Conservation (phyloP, 2,888 invertebrate genomes). For the Polietes domitor region DNA sequence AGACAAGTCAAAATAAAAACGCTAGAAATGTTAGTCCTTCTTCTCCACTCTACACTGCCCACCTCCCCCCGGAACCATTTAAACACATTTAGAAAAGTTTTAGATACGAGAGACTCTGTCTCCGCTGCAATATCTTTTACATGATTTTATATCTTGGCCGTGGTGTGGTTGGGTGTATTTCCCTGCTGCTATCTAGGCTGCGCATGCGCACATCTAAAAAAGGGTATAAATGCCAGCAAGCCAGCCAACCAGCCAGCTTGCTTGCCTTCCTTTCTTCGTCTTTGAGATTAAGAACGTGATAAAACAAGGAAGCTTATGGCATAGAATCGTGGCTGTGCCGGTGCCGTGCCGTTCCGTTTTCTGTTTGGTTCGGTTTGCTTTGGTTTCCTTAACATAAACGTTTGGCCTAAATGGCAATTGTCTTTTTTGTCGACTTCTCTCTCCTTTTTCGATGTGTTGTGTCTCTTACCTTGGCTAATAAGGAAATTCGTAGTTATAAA, state of each 20-base stretch:
- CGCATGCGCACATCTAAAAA: constrained; percentile 52
- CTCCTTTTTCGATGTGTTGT: neutral
- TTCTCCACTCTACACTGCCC: neutral
- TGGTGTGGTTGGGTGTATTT: neutral
- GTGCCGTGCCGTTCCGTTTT: neutral
- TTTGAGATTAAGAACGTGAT: constrained; percentile 60
- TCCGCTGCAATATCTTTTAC: constrained; percentile 44
- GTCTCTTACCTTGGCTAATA: constrained; percentile 45
- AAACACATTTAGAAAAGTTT: neutral
- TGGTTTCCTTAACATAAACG: constrained; percentile 34
- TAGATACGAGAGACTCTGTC: neutral
- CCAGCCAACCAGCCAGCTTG: too few species aligned
- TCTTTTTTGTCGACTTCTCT: neutral
- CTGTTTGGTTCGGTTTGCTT: constrained; percentile 22
- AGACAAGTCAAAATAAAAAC: neutral
- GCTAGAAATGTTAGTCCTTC: neutral
- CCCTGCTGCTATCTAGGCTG: constrained; percentile 32
- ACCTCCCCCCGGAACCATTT: neutral
- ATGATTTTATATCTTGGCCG: constrained; percentile 39
- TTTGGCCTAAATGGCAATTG: constrained; percentile 34
- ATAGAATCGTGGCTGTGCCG: neutral
- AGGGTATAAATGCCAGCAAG: constrained; percentile 60
- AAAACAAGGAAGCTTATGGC: constrained; percentile 58
- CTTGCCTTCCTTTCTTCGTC: neutral
- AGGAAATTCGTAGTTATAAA: constrained; percentile 54